These are phyloP conservation scores for Cebidichthys violaceus DNA, from an alignment of 2,113 vertebrate species.

Conservation along the genomic window DNA sequence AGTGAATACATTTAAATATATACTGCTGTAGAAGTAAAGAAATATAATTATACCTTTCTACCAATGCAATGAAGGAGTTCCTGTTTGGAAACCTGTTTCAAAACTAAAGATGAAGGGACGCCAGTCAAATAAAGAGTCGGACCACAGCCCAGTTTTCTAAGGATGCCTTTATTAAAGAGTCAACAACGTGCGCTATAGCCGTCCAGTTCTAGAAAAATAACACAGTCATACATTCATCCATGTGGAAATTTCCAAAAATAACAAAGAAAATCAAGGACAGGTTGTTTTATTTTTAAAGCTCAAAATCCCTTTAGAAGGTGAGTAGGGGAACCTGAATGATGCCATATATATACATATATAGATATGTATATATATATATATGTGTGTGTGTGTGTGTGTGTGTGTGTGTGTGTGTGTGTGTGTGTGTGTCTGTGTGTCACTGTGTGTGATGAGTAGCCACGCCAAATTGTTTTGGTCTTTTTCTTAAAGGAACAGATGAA, in stretches of 20 bases:
- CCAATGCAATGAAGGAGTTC: neutral
- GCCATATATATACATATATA: slow-evolving; percentile 2
- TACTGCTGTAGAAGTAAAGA: neutral
- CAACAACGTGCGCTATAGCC: slow-evolving; percentile 78
- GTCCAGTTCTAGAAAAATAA: slow-evolving; percentile 80
- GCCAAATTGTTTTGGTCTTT: neutral
- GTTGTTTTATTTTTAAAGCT: slow-evolving; percentile 74
- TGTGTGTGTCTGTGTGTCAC: slow-evolving; percentile 17
- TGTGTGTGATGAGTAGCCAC: slow-evolving; percentile 53
- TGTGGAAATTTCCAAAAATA: slow-evolving; percentile 63
- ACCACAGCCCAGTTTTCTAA: slow-evolving; percentile 57
- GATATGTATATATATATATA: neutral
- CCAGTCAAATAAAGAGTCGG: slow-evolving; percentile 23
- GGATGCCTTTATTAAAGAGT: slow-evolving; percentile 83
- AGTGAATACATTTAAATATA: neutral
- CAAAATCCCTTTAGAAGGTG: slow-evolving; percentile 67
- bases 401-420: slow-evolving; percentile 25
- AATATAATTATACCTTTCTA: neutral
- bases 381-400: slow-evolving; percentile 33
- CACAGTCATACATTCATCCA: slow-evolving; percentile 77
- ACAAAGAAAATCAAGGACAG: slow-evolving; percentile 57
- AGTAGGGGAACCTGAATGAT: slow-evolving; percentile 73
- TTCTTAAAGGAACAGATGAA: slow-evolving; percentile 6
- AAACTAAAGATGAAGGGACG: neutral
- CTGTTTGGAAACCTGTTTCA: neutral